Evolutionary conservation across 2,888 invertebrate species (phyloP).

Genomic region (Epirrhoe tristata): DNA sequence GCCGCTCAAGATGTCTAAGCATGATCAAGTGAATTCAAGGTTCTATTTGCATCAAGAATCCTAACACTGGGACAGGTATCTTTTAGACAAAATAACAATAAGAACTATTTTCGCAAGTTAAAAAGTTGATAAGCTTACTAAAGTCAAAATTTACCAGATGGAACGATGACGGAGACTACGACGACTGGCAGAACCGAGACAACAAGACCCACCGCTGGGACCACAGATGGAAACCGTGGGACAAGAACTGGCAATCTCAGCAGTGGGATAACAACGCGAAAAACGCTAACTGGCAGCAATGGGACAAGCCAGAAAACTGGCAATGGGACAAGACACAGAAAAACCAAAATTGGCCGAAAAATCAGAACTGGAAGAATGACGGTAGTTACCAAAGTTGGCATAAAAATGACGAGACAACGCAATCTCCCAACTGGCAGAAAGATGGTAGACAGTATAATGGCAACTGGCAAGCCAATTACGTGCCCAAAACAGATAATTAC

Average conservation of each 20-base stretch:
- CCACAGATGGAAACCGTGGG: slow-evolving; percentile 64
- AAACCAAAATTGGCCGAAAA: slow-evolving; percentile 38
- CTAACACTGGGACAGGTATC: not conserved
- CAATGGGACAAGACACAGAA: slow-evolving; percentile 30
- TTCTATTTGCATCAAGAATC: no score
- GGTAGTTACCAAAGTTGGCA: slow-evolving; percentile 43
- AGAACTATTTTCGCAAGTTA: not conserved
- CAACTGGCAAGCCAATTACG: slow-evolving; percentile 38
- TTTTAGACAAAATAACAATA: not conserved
- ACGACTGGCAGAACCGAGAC: slow-evolving; percentile 51
- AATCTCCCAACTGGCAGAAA: slow-evolving; percentile 23
- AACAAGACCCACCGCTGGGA: slow-evolving; percentile 57
- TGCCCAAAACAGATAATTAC: slow-evolving; percentile 23
- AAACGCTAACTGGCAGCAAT: slow-evolving; percentile 39
- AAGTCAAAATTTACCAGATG: slow-evolving; percentile 43
- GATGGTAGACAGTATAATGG: slow-evolving; percentile 21
- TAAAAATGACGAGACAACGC: slow-evolving; percentile 43
- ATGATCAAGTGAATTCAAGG: no score
- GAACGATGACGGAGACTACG: slow-evolving; percentile 46
- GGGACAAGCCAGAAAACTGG: slow-evolving; percentile 36
- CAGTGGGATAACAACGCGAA: slow-evolving; percentile 50
- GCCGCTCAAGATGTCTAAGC: no score
- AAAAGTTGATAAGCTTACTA: not conserved
- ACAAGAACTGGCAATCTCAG: slow-evolving; percentile 55
- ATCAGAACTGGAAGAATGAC: slow-evolving; percentile 25